Percentiles rank a stretch among this genome's conserved stretches.
These are phyloP conservation scores for Montipora cactus DNA, from an alignment of 64 coral and sea anemone genomes.

Conservation along the genomic window DNA sequence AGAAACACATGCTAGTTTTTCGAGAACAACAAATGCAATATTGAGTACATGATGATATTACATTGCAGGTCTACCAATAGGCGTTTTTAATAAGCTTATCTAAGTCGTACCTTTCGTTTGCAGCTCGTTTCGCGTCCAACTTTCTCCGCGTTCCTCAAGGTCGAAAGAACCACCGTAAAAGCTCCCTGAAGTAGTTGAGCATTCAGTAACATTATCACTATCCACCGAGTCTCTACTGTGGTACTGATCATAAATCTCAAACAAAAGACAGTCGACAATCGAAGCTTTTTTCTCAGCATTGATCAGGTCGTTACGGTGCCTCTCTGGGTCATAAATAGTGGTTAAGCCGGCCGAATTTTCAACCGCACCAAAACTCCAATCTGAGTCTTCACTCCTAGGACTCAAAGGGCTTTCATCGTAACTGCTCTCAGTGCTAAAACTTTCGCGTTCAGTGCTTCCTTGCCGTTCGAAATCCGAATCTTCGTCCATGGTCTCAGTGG, in stretches of 20 bases:
- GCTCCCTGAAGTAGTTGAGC: slow-evolving; percentile 95
- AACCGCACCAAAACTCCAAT: slow-evolving; percentile 87
- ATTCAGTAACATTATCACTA: slow-evolving; percentile 99
- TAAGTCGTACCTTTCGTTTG: slow-evolving; percentile 75
- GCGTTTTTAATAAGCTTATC: not conserved
- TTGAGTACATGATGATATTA: not conserved
- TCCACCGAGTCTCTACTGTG: slow-evolving; percentile 95
- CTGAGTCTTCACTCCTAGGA: slow-evolving; percentile 93
- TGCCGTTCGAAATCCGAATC: slow-evolving; percentile 69
- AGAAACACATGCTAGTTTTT: not conserved
- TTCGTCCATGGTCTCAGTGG: slow-evolving; percentile 43
- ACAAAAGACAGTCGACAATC: slow-evolving; percentile 96
- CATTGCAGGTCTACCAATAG: not conserved
- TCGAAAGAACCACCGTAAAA: slow-evolving; percentile 97
- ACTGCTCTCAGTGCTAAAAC: slow-evolving; percentile 82
- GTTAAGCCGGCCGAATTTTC: slow-evolving; percentile 71
- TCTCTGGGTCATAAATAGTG: slow-evolving; percentile 22
- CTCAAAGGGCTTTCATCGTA: slow-evolving; percentile 83
- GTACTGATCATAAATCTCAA: slow-evolving; percentile 98
- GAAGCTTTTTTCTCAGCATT: slow-evolving; percentile 84
- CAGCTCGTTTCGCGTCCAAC: slow-evolving; percentile 90
- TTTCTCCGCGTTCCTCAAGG: slow-evolving; percentile 95
- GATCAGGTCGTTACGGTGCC: slow-evolving; percentile 4
- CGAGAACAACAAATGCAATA: not conserved
- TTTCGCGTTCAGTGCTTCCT: slow-evolving; percentile 72